Percentiles rank a stretch among this genome's conserved stretches.
These are phyloP conservation scores for Myotis planiceps DNA, from an alignment of 2,797 vertebrate species.

Conservation along the genomic window DNA sequence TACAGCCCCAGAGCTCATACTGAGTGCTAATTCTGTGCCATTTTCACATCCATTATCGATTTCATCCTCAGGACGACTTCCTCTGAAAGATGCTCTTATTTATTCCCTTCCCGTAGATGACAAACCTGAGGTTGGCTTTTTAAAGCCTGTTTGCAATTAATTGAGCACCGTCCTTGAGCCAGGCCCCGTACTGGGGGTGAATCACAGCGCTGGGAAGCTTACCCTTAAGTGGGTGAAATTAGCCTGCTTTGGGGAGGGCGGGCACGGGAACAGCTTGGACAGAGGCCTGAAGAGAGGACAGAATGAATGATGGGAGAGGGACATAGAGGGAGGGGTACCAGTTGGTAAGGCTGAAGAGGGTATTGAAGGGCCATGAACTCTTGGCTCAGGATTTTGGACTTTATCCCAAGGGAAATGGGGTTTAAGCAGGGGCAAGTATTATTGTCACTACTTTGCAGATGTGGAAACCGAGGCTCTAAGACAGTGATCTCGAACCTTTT, in stretches of 20 bases:
- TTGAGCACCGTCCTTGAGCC: not conserved
- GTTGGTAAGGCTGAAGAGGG: not conserved
- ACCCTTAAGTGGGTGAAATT: not conserved
- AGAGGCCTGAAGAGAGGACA: not conserved
- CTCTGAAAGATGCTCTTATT: slow-evolving; percentile 26
- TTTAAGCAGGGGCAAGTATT: not conserved
- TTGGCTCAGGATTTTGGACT: not conserved
- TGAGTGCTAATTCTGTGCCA: not conserved
- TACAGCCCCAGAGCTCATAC: not conserved
- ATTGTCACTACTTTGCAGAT: not conserved
- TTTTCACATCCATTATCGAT: slow-evolving; percentile 31
- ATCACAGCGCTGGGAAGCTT: not conserved
- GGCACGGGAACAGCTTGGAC: not conserved
- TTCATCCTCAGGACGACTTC: not conserved
- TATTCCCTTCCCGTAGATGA: slow-evolving; percentile 16
- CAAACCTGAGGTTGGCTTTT: slow-evolving; percentile 21
- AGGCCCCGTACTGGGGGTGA: too few relatives aligned
- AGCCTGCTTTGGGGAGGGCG: not conserved
- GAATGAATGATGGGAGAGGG: not conserved
- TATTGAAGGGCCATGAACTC: not conserved
- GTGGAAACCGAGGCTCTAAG: slow-evolving; percentile 4
- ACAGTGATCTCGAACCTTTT: not conserved
- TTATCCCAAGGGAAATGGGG: not conserved
- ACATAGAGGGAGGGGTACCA: not conserved
- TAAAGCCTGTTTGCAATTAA: not conserved